A percentile compares a stretch with the other conserved stretches of the same genome.
Evolutionary conservation across 2,888 invertebrate genomes (phyloP).

Genomic region (Trypoxylon attenuatum): DNA sequence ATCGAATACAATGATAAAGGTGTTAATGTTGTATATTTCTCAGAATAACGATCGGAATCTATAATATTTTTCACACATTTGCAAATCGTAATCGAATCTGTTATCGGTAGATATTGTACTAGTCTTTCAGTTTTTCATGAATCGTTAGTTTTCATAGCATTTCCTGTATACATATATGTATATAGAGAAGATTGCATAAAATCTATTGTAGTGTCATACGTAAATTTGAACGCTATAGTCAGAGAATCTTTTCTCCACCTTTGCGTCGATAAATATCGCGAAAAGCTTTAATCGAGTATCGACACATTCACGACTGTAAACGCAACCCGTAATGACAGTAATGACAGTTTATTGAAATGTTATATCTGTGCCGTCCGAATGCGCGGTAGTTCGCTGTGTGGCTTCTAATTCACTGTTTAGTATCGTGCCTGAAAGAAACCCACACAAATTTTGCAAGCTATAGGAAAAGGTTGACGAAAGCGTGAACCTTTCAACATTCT

Average conservation of each 20-base stretch:
- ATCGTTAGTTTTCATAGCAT: neutral
- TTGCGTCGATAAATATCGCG: conserved; percentile 16
- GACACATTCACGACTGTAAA: conserved; percentile 31
- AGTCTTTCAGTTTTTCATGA: neutral
- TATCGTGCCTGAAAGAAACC: conserved; percentile 11
- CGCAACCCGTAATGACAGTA: conserved; percentile 34
- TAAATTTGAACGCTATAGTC: neutral
- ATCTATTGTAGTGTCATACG: too few species aligned
- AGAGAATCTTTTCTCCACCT: neutral
- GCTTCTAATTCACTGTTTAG: conserved; percentile 25
- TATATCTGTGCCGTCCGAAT: conserved; percentile 31
- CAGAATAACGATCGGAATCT: too few species aligned
- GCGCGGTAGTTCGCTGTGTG: conserved; percentile 19
- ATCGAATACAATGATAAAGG: too few species aligned
- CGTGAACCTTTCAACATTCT: conserved; percentile 27
- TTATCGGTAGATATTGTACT: too few species aligned
- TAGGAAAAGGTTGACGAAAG: conserved; percentile 1
- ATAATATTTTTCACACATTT: too few species aligned
- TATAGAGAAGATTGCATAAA: too few species aligned
- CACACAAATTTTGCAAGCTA: conserved; percentile 17
- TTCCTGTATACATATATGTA: neutral
- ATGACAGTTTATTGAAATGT: conserved; percentile 46
- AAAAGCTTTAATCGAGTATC: conserved; percentile 9
- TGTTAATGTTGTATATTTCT: too few species aligned
- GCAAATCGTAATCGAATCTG: too few species aligned